Evolutionary conservation across 2,113 vertebrate species (phyloP).

Genomic region (Lycaon pictus): DNA sequence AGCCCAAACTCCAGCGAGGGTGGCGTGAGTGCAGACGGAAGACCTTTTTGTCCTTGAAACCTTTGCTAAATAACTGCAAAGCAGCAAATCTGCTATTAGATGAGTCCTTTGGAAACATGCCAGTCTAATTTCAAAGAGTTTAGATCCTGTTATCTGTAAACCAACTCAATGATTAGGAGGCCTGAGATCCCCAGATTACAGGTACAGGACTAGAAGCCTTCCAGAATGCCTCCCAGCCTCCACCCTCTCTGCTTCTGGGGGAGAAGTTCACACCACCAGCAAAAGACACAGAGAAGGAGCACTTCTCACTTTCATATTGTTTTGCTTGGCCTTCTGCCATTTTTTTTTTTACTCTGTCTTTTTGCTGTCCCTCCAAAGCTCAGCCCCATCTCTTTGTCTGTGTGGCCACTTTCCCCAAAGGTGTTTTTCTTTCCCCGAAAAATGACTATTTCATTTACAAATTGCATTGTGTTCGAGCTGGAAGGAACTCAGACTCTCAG

Average conservation of each 20-base stretch:
- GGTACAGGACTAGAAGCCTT: neutral
- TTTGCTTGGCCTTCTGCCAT: conserved; percentile 10
- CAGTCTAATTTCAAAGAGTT: conserved; percentile 79
- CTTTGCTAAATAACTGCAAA: conserved; percentile 79
- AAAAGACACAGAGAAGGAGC: conserved; percentile 2
- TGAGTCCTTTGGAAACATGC: conserved; percentile 72
- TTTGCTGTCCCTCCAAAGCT: conserved; percentile 6
- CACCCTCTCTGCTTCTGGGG: neutral
- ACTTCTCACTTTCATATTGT: neutral
- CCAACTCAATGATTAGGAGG: conserved; percentile 55
- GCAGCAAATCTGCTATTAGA: conserved; percentile 70
- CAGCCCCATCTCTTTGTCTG: neutral
- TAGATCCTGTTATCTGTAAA: conserved; percentile 77
- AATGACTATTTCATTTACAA: conserved; percentile 58
- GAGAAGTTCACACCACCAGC: neutral
- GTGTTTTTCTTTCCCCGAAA: conserved; percentile 2
- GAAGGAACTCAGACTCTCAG: conserved; percentile 1
- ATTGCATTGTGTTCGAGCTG: neutral
- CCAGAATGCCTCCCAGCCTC: neutral
- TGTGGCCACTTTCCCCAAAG: neutral
- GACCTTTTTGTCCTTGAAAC: conserved; percentile 71
- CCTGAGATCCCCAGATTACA: neutral
- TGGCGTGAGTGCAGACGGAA: neutral
- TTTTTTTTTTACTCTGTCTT: neutral
- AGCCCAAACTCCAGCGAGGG: neutral